Base-by-base conservation (phyloP, 2,888 invertebrate genomes). In the Teleogryllus oceanicus region DNA sequence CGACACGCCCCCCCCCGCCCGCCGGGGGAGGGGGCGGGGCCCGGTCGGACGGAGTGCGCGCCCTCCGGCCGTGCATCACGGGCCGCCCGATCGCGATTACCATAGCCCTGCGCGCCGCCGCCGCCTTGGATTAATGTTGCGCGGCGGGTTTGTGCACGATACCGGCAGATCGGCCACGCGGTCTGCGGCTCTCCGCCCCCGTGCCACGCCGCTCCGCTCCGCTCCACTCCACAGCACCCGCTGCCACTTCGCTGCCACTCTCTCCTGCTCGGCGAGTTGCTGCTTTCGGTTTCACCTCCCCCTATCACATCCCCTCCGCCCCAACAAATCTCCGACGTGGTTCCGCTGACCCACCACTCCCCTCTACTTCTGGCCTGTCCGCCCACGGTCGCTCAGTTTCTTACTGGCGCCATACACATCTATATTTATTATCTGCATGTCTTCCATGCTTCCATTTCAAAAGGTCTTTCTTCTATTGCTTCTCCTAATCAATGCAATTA, bases 41-140 rank as follows among this genome's bases (percentile, higher is more conserved):
- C 4, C 5, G 37, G 37, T 2, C 37, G 37, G 37, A 8, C 37
- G 37, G 37, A 8, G 37, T 37, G 37, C 5, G 37, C 37, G 37
- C 37, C 37, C 37, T 37, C 5, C 37, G 37, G 37, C 37, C 37
- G 37, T 37, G 37, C 37, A 37, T 37, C 37, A 37, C 37, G 37
- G 8, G 37, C 62, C 62, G 16, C 13, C 62, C 62, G 62, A 13
- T n/a, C 62, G n/a, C 62, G 62, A 62, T n/a, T 62, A 13, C 13
- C 62, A 62, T 62, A 18, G 13, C 62, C n/a, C 16, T n/a, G n/a
- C n/a, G 62, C 62, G 62, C 62, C 62, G n/a, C 62, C 62, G n/a
- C n/a, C 62, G 62, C 62, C 62, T 62, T 62, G 13, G 62, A 62
- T 62, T 62, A 62, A 62, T 62, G n/a, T 62, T 62, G 62, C 62